These are phyloP conservation scores for Suillia variegata DNA, from an alignment of 2,888 invertebrate species.

Conservation along the genomic window DNA sequence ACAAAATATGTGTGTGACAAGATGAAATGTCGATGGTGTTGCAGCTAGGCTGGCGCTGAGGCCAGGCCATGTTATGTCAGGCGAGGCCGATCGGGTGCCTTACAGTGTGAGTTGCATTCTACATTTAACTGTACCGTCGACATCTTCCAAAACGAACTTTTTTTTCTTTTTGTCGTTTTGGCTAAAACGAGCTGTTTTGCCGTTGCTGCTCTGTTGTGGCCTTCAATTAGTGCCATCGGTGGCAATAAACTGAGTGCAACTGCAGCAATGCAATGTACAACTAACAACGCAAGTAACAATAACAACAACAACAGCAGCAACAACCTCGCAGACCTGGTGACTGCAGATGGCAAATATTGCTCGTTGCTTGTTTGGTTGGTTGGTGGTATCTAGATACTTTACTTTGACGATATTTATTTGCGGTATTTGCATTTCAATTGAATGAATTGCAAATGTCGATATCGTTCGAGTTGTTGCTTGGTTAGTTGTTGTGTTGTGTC, in stretches of 20 bases:
- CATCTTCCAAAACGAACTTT: background rate
- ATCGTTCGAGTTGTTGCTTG: too few species aligned
- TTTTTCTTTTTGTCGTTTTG: background rate
- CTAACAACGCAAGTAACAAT: too few species aligned
- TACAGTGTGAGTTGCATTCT: background rate
- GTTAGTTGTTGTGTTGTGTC: too few species aligned
- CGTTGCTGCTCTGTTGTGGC: background rate
- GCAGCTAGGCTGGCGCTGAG: too few species aligned
- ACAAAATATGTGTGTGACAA: background rate
- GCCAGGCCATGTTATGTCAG: too few species aligned
- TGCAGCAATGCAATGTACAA: too few species aligned
- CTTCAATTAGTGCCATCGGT: background rate
- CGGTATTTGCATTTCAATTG: background rate
- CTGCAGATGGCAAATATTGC: conserved; percentile 1
- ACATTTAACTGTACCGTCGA: background rate
- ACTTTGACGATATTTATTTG: background rate
- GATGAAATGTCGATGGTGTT: background rate
- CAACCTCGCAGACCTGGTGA: background rate
- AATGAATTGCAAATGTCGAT: background rate
- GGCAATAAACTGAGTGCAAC: conserved; percentile 1
- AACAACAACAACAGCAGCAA: background rate
- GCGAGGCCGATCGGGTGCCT: too few species aligned
- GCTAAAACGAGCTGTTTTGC: too few species aligned
- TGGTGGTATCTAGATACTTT: too few species aligned
- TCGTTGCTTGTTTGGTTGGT: too few species aligned